phyloP scores from a whole-genome alignment of 2,797 vertebrate species.

The Arrhamphus sclerolepis region DNA sequence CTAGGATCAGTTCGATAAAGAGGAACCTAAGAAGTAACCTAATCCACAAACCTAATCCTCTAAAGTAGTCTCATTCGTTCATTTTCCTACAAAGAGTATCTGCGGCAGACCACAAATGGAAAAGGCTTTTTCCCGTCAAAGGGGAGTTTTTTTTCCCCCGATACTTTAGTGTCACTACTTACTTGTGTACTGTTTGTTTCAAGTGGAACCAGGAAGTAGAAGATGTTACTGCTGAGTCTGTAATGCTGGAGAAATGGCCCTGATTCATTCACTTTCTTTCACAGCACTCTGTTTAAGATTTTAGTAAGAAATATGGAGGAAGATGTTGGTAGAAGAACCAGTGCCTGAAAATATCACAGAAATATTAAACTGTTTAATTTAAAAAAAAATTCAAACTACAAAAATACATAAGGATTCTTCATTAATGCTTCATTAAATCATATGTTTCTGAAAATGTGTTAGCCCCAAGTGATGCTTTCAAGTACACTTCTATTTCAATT shows the following conservation, averaged over 20 bases:
- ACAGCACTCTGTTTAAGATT: no score
- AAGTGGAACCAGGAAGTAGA: no score
- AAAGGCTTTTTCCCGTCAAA: not conserved
- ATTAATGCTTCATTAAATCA: no score
- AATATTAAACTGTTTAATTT: not conserved
- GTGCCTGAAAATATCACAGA: not conserved
- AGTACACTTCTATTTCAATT: no score
- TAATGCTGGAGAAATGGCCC: not conserved
- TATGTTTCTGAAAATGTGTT: no score
- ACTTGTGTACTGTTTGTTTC: no score
- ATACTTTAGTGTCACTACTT: no score
- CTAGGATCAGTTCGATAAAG: not conserved
- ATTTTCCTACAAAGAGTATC: not conserved
- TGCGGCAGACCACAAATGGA: not conserved
- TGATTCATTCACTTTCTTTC: constrained; percentile 14
- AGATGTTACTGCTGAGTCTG: no score
- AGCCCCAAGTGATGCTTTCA: no score
- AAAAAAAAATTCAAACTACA: not conserved
- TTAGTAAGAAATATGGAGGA: no score
- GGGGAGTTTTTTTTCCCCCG: not conserved
- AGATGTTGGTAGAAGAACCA: not conserved
- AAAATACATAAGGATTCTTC: not conserved
- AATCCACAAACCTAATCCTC: not conserved
- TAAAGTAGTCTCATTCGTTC: constrained; percentile 1
- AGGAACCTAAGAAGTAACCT: not conserved